A percentile compares a stretch with the other conserved stretches of the same genome.
These are phyloP conservation scores for Baryphthengus martii DNA, from an alignment of 2,113 vertebrate species.

Conservation along the genomic window DNA sequence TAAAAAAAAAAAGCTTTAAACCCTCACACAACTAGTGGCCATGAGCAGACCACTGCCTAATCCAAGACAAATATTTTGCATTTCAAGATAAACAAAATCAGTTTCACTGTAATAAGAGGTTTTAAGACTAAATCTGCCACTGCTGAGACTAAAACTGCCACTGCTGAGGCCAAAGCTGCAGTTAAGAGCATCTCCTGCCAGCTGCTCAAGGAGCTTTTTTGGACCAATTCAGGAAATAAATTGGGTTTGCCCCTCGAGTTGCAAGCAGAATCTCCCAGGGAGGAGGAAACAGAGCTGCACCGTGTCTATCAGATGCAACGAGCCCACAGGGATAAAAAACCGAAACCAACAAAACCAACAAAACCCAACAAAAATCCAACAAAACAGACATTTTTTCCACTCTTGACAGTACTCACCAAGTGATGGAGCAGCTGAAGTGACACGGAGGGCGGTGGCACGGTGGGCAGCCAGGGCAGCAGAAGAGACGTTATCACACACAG, in stretches of 20 bases:
- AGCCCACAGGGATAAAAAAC: neutral
- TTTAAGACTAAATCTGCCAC: neutral
- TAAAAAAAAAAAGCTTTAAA: neutral
- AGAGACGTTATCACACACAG: neutral
- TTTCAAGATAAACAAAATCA: neutral
- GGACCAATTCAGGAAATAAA: neutral
- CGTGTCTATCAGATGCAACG: neutral
- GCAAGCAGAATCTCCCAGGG: neutral
- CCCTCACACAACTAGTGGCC: neutral
- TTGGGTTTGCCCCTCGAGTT: neutral
- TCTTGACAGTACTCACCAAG: constrained; percentile 42
- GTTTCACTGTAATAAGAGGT: neutral
- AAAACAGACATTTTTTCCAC: neutral
- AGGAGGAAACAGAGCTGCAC: neutral
- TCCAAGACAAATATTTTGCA: neutral
- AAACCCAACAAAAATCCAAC: neutral
- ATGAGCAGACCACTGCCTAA: neutral
- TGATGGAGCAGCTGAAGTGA: neutral
- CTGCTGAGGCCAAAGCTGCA: neutral
- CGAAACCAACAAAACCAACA: neutral
- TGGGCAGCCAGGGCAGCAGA: constrained; percentile 11
- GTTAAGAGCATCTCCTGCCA: neutral
- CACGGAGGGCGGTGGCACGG: constrained; percentile 46
- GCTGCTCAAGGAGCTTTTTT: neutral
- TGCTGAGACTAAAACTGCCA: neutral